Conservation (phyloP, 1,140 invertebrate genomes). For the Polypedilum pembai region DNA sequence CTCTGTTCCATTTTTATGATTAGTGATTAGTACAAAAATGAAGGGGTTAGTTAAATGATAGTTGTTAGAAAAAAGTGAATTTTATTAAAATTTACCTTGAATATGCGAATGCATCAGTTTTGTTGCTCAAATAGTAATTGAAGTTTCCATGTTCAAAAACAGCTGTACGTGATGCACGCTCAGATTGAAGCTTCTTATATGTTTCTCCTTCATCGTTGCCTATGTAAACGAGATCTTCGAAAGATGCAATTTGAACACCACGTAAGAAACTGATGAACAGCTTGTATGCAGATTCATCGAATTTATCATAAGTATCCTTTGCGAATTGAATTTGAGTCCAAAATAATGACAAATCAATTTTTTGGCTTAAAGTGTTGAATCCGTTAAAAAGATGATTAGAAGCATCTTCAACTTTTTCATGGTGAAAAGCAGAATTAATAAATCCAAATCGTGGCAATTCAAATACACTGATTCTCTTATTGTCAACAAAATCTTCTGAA, state of each 20-base stretch:
- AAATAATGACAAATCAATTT: slow-evolving; percentile 32
- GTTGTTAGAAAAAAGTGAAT: not conserved
- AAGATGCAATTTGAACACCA: slow-evolving; percentile 60
- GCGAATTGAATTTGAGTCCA: slow-evolving; percentile 42
- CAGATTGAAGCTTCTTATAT: slow-evolving; percentile 42
- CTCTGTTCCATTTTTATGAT: not conserved
- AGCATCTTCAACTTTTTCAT: not conserved
- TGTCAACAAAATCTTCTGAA: slow-evolving; percentile 35
- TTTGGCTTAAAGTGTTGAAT: slow-evolving; percentile 33
- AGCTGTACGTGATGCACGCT: slow-evolving; percentile 40
- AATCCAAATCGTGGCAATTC: slow-evolving; percentile 40
- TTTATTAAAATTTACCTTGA: slow-evolving; percentile 48
- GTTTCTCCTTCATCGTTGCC: slow-evolving; percentile 35
- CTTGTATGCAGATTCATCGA: slow-evolving; percentile 45
- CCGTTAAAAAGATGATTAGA: slow-evolving; percentile 33
- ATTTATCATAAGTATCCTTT: slow-evolving; percentile 1
- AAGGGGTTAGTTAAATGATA: not conserved
- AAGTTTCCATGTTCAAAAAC: slow-evolving; percentile 53
- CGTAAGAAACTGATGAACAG: slow-evolving; percentile 62
- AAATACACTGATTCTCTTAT: slow-evolving; percentile 34
- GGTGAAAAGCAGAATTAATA: slow-evolving; percentile 35
- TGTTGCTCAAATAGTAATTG: slow-evolving; percentile 42
- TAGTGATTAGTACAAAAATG: no score
- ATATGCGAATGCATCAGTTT: slow-evolving; percentile 52
- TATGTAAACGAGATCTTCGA: slow-evolving; percentile 46